These are phyloP conservation scores for Panonychus citri DNA, from an alignment of 1,140 invertebrate species.

Conservation along the genomic window DNA sequence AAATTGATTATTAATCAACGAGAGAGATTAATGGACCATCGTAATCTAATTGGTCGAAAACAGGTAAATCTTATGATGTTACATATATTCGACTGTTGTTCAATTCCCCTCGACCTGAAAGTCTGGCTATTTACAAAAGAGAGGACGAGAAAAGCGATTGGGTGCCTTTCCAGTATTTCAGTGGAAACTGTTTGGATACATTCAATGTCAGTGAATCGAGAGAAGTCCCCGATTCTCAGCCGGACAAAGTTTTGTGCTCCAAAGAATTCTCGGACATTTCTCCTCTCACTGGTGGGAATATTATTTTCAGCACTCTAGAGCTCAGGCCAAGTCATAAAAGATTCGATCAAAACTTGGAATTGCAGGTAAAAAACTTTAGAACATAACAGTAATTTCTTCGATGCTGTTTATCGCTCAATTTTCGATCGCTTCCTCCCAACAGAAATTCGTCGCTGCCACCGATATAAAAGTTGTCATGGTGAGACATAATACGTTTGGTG, in stretches of 20 bases:
- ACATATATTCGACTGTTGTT: constrained; percentile 86
- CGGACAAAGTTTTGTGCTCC: constrained; percentile 73
- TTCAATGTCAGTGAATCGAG: constrained; percentile 48
- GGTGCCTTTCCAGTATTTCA: constrained; percentile 93
- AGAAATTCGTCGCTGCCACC: constrained; percentile 73
- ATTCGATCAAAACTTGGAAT: constrained; percentile 61
- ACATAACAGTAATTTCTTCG: neutral
- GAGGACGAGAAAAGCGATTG: constrained; percentile 47
- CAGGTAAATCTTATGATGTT: constrained; percentile 91
- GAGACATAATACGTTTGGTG: constrained; percentile 87
- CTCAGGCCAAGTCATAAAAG: constrained; percentile 69
- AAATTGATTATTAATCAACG: too few relatives aligned
- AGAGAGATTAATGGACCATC: too few relatives aligned
- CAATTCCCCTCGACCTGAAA: constrained; percentile 84
- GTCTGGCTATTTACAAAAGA: constrained; percentile 85
- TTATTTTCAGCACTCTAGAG: constrained; percentile 85
- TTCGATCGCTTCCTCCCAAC: too few relatives aligned
- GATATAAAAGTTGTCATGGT: constrained; percentile 71
- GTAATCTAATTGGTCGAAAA: neutral
- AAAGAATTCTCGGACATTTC: constrained; percentile 94
- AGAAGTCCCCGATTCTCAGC: constrained; percentile 43
- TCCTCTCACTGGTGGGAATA: constrained; percentile 75
- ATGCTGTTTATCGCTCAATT: neutral
- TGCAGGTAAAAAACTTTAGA: constrained; percentile 40
- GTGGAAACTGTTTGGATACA: constrained; percentile 68